Percentiles rank a stretch among this genome's conserved stretches.
Evolutionary conservation across 2,888 invertebrate genomes (phyloP).

Genomic region (Cybosia mesomella): DNA sequence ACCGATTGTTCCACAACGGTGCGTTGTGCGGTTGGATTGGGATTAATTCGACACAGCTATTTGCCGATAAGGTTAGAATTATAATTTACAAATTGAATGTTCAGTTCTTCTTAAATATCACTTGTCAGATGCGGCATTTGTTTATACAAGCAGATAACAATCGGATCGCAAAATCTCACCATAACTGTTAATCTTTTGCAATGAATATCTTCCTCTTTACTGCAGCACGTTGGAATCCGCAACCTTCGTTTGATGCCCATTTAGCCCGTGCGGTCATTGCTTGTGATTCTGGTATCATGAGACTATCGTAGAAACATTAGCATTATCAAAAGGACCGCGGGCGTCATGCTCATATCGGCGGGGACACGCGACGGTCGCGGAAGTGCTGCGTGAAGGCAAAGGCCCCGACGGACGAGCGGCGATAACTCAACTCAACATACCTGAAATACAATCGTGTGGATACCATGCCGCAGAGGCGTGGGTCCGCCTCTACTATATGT

Average conservation of each 20-base stretch:
- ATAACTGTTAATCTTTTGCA: slow-evolving; percentile 66
- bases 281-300: slow-evolving; percentile 77
- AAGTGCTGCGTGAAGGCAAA: slow-evolving; percentile 76
- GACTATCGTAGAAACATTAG: slow-evolving; percentile 81
- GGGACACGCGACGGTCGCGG: slow-evolving; percentile 80
- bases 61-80: slow-evolving; percentile 45
- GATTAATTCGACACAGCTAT: slow-evolving; percentile 52
- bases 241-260: slow-evolving; percentile 72
- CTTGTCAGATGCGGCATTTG: no score
- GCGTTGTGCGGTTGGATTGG: slow-evolving; percentile 48
- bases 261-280: slow-evolving; percentile 77
- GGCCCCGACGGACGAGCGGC: slow-evolving; percentile 76
- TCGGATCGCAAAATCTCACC: slow-evolving; percentile 62
- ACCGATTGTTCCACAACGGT: slow-evolving; percentile 60
- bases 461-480: slow-evolving; percentile 68
- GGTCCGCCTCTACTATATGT: slow-evolving; percentile 65
- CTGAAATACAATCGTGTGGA: slow-evolving; percentile 80
- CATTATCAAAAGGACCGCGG: slow-evolving; percentile 84
- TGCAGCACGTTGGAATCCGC: slow-evolving; percentile 66
- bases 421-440: slow-evolving; percentile 82
- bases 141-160: slow-evolving; percentile 42
- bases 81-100: slow-evolving; percentile 36
- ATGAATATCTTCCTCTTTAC: slow-evolving; percentile 64
- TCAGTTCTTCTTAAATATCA: no score
- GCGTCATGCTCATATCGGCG: slow-evolving; percentile 81